Percentiles rank a stretch among this genome's conserved stretches.
phyloP scores from a whole-genome alignment of 2,797 vertebrate species.

The Odontamblyopus rebecca region DNA sequence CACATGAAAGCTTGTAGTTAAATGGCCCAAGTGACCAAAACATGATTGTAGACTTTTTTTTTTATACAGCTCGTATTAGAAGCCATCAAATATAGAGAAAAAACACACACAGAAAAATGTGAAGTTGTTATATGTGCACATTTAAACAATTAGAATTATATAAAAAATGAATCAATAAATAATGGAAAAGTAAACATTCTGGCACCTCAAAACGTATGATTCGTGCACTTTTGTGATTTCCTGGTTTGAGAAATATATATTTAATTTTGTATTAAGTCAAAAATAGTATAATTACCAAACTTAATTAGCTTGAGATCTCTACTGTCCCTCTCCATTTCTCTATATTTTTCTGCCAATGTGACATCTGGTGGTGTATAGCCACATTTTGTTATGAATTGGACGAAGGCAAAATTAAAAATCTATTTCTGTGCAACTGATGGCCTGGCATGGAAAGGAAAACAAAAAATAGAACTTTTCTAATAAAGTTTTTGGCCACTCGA shows the following conservation, averaged over 20 bases:
- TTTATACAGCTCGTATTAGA: no score
- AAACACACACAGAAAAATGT: no score
- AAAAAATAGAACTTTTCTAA: conserved; percentile 3
- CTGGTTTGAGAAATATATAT: not conserved
- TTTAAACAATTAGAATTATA: no score
- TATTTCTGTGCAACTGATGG: not conserved
- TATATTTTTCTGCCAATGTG: conserved; percentile 6
- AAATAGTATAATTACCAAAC: not conserved
- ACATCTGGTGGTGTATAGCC: conserved; percentile 10
- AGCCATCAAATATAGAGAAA: no score
- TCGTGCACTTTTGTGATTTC: no score
- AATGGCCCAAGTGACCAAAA: no score
- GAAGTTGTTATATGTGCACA: no score
- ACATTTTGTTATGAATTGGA: conserved; percentile 4
- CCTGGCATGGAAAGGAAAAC: conserved; percentile 36
- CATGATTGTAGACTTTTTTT: no score
- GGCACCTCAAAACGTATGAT: not conserved
- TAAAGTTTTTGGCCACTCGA: not conserved
- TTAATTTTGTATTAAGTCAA: not conserved
- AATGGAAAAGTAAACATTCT: no score
- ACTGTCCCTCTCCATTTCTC: conserved; percentile 34
- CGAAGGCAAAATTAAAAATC: conserved; percentile 1
- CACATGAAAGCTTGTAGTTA: no score
- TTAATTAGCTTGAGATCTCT: not conserved
- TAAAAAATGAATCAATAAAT: not conserved